These are phyloP conservation scores for Chaetodon trifasciatus DNA, from an alignment of 2,797 vertebrate species.

Conservation along the genomic window DNA sequence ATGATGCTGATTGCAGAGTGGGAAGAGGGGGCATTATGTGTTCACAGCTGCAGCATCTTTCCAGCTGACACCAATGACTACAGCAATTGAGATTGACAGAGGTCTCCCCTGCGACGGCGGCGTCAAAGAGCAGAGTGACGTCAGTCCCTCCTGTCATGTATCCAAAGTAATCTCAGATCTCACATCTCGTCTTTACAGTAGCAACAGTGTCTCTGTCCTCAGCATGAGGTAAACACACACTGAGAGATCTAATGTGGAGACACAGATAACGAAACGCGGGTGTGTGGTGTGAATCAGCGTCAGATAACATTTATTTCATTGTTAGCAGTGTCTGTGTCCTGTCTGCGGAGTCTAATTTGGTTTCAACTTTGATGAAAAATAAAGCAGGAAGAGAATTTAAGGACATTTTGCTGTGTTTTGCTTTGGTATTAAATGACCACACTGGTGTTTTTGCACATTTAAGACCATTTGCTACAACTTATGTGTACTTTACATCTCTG, in stretches of 20 bases:
- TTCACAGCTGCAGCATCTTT: background rate
- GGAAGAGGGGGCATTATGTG: conserved; percentile 1
- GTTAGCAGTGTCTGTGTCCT: too few species aligned
- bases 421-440: background rate
- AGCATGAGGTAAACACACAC: background rate
- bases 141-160: background rate
- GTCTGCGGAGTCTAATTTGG: background rate
- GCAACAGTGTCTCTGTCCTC: background rate
- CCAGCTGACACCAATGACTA: conserved; percentile 6
- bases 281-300: background rate
- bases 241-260: background rate
- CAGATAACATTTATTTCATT: background rate
- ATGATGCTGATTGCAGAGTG: conserved; percentile 21
- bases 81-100: conserved; percentile 7
- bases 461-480: background rate
- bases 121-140: background rate
- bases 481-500: too few species aligned
- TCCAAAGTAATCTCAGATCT: background rate
- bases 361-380: background rate
- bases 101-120: background rate
- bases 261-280: background rate
- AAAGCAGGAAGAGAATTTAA: background rate
- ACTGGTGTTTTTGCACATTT: background rate
- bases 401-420: background rate
- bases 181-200: background rate